Conservation (phyloP, 2,797 vertebrate genomes). For the Thamnophis elegans region DNA sequence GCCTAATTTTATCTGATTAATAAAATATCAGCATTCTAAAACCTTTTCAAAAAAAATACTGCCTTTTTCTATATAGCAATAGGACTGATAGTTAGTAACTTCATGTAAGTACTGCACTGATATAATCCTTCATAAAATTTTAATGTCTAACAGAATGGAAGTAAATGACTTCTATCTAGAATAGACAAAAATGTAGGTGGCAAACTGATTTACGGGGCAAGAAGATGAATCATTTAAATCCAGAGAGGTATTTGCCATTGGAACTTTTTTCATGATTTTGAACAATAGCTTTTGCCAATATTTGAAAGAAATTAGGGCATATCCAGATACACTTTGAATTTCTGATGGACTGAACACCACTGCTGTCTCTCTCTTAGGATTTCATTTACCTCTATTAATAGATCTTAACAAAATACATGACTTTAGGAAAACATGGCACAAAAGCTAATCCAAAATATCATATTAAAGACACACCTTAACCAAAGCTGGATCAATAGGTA, state of each 20-base stretch:
- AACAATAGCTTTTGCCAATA: neutral
- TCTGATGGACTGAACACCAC: neutral
- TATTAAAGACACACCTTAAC: neutral
- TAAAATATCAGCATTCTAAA: neutral
- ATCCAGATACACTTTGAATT: neutral
- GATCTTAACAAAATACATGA: neutral
- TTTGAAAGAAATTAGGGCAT: neutral
- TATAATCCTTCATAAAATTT: neutral
- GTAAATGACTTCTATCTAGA: neutral
- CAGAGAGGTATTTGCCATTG: neutral
- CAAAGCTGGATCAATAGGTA: neutral
- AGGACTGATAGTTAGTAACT: neutral
- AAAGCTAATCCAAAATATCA: neutral
- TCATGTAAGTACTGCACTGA: neutral
- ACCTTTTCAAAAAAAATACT: neutral
- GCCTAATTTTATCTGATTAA: neutral
- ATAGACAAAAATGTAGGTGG: neutral
- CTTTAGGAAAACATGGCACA: neutral
- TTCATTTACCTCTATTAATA: constrained; percentile 2
- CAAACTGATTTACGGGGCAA: constrained; percentile 8
- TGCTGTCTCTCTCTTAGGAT: neutral
- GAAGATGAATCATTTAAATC: constrained; percentile 5
- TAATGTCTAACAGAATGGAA: neutral
- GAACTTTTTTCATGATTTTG: neutral
- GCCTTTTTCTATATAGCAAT: neutral